Evolutionary conservation across 2,113 vertebrate species (phyloP), one percentile per base, ranked within the genome.

Genomic region (Choloepus hoffmanni): DNA sequence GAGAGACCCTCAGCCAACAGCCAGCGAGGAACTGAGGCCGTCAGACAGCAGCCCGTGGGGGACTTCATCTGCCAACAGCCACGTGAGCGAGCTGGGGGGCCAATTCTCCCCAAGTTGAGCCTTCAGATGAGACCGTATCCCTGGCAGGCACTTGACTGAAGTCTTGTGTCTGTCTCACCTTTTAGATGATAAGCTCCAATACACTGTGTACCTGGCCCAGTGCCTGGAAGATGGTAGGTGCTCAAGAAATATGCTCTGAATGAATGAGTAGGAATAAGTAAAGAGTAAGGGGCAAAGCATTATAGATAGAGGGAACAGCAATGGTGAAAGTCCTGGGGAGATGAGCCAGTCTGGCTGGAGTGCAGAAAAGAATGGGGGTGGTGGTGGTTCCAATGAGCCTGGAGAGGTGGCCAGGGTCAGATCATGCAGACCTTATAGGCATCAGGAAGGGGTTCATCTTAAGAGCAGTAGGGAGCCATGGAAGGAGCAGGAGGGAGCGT

Each of bases 31-130:
- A 33, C 6, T 0, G 33, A 72, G 53, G 70, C 21, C 36, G 65
- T 26, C 62, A 19, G 30, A 28, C 9, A 40, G 24, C 9, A 40
- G 24, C 24, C 53, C 19, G 8, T 12, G 58, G 43, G 43, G 43
- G 12, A 23, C 15, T 14, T 30, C 18, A 15, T 19, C 45, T 21
- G 45, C 65, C 58, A 30, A 15, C 24, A 33, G 72, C 72, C 15
- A 12, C 0, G 1, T 8, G 12, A n/a, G 9, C 15, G 65, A 86
- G 74, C 8, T 12, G 15, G 43, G 58, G 36, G 62, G 26, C 24
- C 0, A 19, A n/a, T 7, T 65, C 26, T 68, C 68, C 15, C 28
- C 77, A 0, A 0, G 30, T 14, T 0, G 2, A 67, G 63, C 55
- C 72, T 79, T 55, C 43, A 63, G 55, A 30, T 55, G 79, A 77